Percentiles rank a stretch among this genome's conserved stretches.
These are phyloP conservation scores for Synergus itoensis DNA, from an alignment of 2,888 invertebrate genomes.

Conservation along the genomic window DNA sequence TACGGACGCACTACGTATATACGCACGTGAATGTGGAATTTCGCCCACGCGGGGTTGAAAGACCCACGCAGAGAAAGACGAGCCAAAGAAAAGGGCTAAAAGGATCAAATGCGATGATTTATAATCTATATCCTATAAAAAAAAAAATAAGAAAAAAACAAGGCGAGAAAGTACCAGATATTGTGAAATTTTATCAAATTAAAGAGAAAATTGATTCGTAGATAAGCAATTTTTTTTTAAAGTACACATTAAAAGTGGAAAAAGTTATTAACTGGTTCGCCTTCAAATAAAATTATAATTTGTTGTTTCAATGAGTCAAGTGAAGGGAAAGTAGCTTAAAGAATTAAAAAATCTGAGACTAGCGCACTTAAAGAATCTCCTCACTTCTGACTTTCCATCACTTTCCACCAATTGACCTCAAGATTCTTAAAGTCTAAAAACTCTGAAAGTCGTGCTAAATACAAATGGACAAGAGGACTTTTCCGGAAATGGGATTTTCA, in stretches of 20 bases:
- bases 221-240: neutral
- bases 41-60: conserved; percentile 23
- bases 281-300: too few relatives aligned
- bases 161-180: neutral
- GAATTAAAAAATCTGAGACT: neutral
- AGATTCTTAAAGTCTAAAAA: neutral
- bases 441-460: too few relatives aligned
- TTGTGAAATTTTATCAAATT: neutral
- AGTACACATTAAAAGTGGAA: too few relatives aligned
- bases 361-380: neutral
- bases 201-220: neutral
- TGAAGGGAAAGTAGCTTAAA: neutral
- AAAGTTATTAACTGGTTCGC: too few relatives aligned
- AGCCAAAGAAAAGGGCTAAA: neutral
- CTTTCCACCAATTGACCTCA: conserved; percentile 35
- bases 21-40: conserved; percentile 23
- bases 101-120: neutral
- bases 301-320: neutral
- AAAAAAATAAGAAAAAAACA: neutral
- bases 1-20: neutral
- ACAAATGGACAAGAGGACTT: neutral
- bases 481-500: conserved; percentile 18
- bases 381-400: neutral
- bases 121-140: neutral
- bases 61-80: conserved; percentile 25